Percentiles rank a stretch among this genome's conserved stretches.
phyloP scores from a whole-genome alignment of 2,888 invertebrate genomes.

The Cryptus armator region DNA sequence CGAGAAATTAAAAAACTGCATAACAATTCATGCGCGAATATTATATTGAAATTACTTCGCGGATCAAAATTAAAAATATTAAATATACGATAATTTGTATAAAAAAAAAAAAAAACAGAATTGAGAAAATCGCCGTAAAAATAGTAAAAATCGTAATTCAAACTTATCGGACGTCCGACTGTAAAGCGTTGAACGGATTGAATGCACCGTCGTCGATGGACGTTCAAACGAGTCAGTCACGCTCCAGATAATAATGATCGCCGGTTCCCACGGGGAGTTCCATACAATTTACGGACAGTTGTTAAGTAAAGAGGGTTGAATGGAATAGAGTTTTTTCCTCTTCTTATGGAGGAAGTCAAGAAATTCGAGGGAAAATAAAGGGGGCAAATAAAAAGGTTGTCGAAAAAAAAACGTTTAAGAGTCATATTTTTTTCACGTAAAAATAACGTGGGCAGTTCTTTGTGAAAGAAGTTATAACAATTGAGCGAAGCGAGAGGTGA shows the following conservation, averaged over 20 bases:
- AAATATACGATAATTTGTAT: no score
- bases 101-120: no score
- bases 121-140: no score
- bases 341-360: conserved; percentile 71
- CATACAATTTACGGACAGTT: conserved; percentile 7
- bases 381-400: background rate
- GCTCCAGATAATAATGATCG: conserved; percentile 24
- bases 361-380: background rate
- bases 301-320: background rate
- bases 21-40: background rate
- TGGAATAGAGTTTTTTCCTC: conserved; percentile 11
- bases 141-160: no score
- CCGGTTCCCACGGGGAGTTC: background rate
- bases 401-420: background rate
- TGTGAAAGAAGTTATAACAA: background rate
- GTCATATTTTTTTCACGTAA: background rate
- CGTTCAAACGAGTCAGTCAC: conserved; percentile 9
- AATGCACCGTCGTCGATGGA: conserved; percentile 5
- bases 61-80: no score
- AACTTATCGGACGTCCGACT: background rate
- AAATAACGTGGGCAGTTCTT: background rate
- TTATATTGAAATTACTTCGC: no score
- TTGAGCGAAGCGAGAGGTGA: background rate
- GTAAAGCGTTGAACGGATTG: background rate
- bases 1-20: background rate